These are phyloP conservation scores for Acleris literana DNA, from an alignment of 2,888 invertebrate species.

Conservation along the genomic window DNA sequence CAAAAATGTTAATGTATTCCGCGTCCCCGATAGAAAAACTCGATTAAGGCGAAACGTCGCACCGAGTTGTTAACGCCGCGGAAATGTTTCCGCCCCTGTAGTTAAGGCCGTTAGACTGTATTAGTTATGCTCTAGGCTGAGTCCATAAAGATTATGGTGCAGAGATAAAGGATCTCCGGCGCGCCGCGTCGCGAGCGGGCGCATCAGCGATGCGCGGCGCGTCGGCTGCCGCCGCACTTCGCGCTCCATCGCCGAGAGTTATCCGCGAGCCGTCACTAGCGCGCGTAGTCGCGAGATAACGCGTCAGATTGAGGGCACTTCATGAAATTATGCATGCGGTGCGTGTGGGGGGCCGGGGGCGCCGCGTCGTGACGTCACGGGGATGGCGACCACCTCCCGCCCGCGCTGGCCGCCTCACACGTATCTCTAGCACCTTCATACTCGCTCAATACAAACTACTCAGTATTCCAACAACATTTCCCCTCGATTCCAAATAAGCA, in stretches of 20 bases:
- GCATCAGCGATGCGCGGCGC: slow-evolving; percentile 17
- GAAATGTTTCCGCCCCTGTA: slow-evolving; percentile 2
- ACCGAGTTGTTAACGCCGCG: slow-evolving; percentile 18
- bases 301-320: slow-evolving; percentile 16
- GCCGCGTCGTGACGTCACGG: not conserved
- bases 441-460: slow-evolving; percentile 1
- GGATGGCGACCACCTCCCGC: not conserved
- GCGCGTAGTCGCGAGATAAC: slow-evolving; percentile 20
- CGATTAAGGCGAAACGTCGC: slow-evolving; percentile 37
- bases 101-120: slow-evolving; percentile 2
- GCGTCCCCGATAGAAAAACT: slow-evolving; percentile 34
- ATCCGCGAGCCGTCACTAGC: slow-evolving; percentile 13
- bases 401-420: not conserved
- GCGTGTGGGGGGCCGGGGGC: not conserved
- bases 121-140: not conserved
- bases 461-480: slow-evolving; percentile 10
- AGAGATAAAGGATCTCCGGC: not conserved
- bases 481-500: slow-evolving; percentile 9
- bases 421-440: not conserved
- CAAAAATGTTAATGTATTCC: slow-evolving; percentile 34
- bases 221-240: slow-evolving; percentile 27
- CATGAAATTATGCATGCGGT: slow-evolving; percentile 18
- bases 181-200: not conserved
- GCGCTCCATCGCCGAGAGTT: slow-evolving; percentile 21
- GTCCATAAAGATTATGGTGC: not conserved